These are phyloP conservation scores for Melanerpes formicivorus DNA, from an alignment of 2,113 vertebrate genomes.

Conservation along the genomic window DNA sequence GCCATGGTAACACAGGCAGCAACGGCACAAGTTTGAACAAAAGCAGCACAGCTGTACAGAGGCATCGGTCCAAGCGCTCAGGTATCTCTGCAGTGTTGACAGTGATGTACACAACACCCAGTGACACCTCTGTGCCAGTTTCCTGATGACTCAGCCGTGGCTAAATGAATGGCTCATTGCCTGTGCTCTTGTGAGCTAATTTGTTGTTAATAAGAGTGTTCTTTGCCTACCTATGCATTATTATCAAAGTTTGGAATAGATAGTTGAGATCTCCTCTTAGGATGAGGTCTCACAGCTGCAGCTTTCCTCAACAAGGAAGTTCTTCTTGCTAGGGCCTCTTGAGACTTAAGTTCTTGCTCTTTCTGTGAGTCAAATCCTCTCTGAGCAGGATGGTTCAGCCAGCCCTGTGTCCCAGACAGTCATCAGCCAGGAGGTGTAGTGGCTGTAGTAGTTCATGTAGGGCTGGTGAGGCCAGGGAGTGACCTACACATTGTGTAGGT, in stretches of 20 bases:
- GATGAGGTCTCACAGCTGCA: background rate
- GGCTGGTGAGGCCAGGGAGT: background rate
- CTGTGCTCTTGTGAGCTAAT: background rate
- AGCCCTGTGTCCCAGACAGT: background rate
- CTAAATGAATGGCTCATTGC: background rate
- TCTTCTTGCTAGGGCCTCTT: background rate
- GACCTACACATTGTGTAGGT: background rate
- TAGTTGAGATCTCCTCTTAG: background rate
- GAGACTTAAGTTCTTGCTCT: background rate
- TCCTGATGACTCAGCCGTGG: background rate
- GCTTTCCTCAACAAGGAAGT: background rate
- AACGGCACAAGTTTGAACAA: background rate
- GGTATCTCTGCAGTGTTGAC: background rate
- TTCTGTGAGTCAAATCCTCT: background rate
- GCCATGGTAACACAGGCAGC: background rate
- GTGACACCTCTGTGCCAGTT: background rate
- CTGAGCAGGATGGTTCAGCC: background rate
- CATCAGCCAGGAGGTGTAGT: accelerated
- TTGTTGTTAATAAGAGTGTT: background rate
- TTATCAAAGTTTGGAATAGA: background rate
- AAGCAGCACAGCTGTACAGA: background rate
- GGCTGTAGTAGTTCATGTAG: background rate
- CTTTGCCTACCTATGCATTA: background rate
- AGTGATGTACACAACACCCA: background rate
- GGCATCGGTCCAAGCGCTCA: background rate